phyloP scores from a whole-genome alignment of 2,113 vertebrate species.

The Colaptes auratus region DNA sequence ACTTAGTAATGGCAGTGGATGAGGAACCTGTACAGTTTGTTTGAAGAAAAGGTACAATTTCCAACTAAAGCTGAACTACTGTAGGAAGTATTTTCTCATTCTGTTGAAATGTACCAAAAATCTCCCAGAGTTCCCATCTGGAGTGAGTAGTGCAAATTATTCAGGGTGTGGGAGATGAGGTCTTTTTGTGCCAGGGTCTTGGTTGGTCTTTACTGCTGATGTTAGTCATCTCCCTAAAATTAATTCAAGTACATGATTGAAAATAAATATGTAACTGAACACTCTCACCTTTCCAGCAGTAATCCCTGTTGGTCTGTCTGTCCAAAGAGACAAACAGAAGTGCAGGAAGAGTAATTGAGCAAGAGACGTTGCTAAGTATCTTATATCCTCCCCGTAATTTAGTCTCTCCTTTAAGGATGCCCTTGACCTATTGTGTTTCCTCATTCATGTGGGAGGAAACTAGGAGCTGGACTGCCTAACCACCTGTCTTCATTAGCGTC shows the following conservation, averaged over 20 bases:
- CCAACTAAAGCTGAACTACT: background rate
- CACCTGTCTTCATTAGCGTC: background rate
- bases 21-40: background rate
- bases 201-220: background rate
- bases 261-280: background rate
- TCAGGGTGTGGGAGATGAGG: background rate
- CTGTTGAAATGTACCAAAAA: background rate
- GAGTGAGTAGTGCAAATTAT: background rate
- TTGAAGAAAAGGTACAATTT: background rate
- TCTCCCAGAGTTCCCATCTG: background rate
- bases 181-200: background rate
- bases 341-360: background rate
- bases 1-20: background rate
- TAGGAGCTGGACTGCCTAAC: background rate
- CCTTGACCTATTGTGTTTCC: background rate
- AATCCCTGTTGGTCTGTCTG: rapidly evolving
- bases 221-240: background rate
- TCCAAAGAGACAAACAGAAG: background rate
- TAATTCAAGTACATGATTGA: background rate
- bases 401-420: background rate
- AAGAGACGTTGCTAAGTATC: background rate
- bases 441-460: background rate
- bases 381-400: background rate
- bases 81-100: background rate
- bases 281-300: background rate